Conservation (phyloP, 2,888 invertebrate genomes). For the Drosophila recens region DNA sequence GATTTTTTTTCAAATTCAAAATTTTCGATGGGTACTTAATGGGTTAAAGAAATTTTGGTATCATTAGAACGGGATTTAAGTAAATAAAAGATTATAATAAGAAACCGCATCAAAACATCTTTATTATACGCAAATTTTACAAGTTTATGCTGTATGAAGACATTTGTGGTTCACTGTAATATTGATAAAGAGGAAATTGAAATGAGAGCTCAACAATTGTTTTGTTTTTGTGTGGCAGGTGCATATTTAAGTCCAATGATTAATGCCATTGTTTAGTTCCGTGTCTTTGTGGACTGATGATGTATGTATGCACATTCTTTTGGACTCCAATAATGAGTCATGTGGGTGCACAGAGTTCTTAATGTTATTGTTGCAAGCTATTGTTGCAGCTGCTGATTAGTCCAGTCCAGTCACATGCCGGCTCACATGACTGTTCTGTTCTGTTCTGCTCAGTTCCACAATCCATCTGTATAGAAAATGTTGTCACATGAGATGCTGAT, state of each 20-base stretch:
- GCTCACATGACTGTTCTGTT: conserved; percentile 66
- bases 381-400: conserved; percentile 39
- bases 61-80: too few species aligned
- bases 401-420: conserved; percentile 62
- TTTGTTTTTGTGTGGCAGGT: conserved; percentile 17
- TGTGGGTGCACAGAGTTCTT: conserved; percentile 25
- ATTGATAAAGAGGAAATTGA: background rate
- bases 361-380: conserved; percentile 3
- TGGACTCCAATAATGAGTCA: conserved; percentile 39
- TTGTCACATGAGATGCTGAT: conserved; percentile 48
- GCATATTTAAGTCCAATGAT: conserved; percentile 29
- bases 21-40: too few species aligned
- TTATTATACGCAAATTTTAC: too few species aligned
- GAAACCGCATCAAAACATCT: too few species aligned
- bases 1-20: too few species aligned
- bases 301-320: conserved; percentile 31
- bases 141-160: too few species aligned
- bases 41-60: too few species aligned
- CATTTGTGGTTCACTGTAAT: too few species aligned
- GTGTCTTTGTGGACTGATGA: conserved; percentile 14
- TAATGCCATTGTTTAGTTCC: conserved; percentile 38
- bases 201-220: conserved; percentile 17
- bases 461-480: conserved; percentile 34
- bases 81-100: too few species aligned
- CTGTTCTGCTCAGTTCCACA: conserved; percentile 3